A percentile compares a stretch with the other conserved stretches of the same genome.
These are phyloP conservation scores for Drosophila melanica DNA, from an alignment of 1,140 invertebrate genomes.

Conservation along the genomic window DNA sequence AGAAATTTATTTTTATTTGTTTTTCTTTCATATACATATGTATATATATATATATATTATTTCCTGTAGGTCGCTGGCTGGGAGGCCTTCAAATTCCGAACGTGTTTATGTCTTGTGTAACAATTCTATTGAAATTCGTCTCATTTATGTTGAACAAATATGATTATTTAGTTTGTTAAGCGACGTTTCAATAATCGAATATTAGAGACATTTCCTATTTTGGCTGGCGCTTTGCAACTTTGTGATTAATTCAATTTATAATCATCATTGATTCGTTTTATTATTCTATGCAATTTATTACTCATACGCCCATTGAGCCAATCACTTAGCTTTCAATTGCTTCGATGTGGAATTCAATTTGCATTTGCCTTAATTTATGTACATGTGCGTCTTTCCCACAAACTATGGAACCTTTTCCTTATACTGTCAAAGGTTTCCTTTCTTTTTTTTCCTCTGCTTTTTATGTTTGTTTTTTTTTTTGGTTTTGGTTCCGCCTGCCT, in stretches of 20 bases:
- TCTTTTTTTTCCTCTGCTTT: neutral
- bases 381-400: neutral
- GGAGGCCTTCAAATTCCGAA: neutral
- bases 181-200: neutral
- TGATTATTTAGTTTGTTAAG: neutral
- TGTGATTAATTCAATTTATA: neutral
- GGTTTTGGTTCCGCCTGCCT: too few species aligned
- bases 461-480: conserved; percentile 7
- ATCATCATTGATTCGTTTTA: neutral
- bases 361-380: conserved; percentile 15
- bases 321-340: conserved; percentile 29
- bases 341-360: conserved; percentile 30
- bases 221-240: neutral
- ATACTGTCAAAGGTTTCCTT: neutral
- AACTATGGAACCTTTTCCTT: conserved; percentile 7
- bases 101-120: conserved; percentile 1
- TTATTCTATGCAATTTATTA: conserved; percentile 26
- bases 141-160: neutral
- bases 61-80: neutral
- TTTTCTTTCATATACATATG: too few species aligned
- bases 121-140: neutral
- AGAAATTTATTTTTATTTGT: too few species aligned
- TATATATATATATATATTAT: too few species aligned
- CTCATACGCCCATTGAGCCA: conserved; percentile 30
- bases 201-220: neutral